A percentile compares a stretch with the other conserved stretches of the same genome.
Evolutionary conservation across 2,888 invertebrate species (phyloP).

Genomic region (Rhagium mordax): DNA sequence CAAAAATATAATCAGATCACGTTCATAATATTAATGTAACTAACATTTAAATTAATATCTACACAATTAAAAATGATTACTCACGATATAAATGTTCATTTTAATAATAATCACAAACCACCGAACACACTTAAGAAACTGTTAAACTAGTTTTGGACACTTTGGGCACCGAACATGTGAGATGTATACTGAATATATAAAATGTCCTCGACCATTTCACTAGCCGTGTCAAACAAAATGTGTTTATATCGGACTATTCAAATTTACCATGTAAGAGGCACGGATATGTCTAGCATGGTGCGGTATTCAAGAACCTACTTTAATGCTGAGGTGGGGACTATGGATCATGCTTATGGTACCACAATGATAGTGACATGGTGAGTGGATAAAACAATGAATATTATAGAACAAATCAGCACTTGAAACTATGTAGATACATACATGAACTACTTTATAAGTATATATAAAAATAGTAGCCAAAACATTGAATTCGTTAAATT

Average conservation of each 20-base stretch:
- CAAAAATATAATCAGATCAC: neutral
- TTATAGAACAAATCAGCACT: neutral
- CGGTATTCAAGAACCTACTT: constrained; percentile 4
- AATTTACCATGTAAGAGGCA: constrained; percentile 10
- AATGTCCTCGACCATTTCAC: constrained; percentile 39
- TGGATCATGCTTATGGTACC: constrained; percentile 18
- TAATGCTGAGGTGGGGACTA: constrained; percentile 13
- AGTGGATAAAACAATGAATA: constrained; percentile 6
- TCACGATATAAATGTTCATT: constrained; percentile 20
- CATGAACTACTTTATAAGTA: no score
- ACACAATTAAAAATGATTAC: constrained; percentile 10
- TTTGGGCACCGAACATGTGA: constrained; percentile 9
- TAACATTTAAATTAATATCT: neutral
- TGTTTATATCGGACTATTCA: constrained; percentile 28
- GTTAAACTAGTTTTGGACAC: constrained; percentile 5
- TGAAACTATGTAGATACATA: neutral
- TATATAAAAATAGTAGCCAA: no score
- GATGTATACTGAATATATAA: neutral
- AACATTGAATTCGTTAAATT: no score
- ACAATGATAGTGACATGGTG: constrained; percentile 21
- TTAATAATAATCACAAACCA: constrained; percentile 8
- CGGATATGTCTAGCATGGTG: constrained; percentile 12
- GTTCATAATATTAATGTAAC: neutral
- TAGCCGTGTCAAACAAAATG: constrained; percentile 25
- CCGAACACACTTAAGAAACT: neutral